Evolutionary conservation across 2,797 vertebrate genomes (phyloP).

Genomic region (Anolis apletophallus): DNA sequence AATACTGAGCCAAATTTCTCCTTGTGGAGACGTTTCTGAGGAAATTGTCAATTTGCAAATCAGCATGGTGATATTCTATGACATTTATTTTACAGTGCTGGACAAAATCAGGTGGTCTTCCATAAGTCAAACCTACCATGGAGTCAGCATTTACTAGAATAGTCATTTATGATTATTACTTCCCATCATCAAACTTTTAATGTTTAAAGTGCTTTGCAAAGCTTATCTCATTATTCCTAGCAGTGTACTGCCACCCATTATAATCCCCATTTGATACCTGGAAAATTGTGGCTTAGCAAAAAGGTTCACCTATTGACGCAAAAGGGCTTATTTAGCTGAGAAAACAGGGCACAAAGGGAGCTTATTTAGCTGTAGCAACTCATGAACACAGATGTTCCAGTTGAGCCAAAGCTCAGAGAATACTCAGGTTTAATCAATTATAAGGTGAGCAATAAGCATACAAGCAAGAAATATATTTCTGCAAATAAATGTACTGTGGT

Average conservation of each 20-base stretch:
- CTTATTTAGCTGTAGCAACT: not conserved
- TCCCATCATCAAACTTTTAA: not conserved
- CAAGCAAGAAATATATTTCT: not conserved
- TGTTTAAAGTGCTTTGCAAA: not conserved
- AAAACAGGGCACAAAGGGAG: not conserved
- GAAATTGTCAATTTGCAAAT: slow-evolving; percentile 26
- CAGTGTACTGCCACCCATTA: not conserved
- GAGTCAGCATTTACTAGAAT: slow-evolving; percentile 35
- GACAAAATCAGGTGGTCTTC: slow-evolving; percentile 24
- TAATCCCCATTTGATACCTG: not conserved
- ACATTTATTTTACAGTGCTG: slow-evolving; percentile 21
- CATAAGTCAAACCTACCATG: slow-evolving; percentile 15
- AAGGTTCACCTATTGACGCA: not conserved
- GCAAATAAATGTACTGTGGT: not conserved
- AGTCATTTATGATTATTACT: slow-evolving; percentile 29
- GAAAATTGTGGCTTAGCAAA: not conserved
- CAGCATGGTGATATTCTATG: slow-evolving; percentile 30
- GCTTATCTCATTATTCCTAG: not conserved
- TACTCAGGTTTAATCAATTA: not conserved
- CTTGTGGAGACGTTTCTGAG: slow-evolving; percentile 23
- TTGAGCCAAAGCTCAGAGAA: not conserved
- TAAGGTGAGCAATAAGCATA: not conserved
- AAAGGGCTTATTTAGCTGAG: not conserved
- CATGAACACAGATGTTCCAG: not conserved
- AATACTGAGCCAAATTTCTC: slow-evolving; percentile 23